Evolutionary conservation across 92 coral and sea anemone genomes (phyloP).

Genomic region (Umimayanthus chanpuru): DNA sequence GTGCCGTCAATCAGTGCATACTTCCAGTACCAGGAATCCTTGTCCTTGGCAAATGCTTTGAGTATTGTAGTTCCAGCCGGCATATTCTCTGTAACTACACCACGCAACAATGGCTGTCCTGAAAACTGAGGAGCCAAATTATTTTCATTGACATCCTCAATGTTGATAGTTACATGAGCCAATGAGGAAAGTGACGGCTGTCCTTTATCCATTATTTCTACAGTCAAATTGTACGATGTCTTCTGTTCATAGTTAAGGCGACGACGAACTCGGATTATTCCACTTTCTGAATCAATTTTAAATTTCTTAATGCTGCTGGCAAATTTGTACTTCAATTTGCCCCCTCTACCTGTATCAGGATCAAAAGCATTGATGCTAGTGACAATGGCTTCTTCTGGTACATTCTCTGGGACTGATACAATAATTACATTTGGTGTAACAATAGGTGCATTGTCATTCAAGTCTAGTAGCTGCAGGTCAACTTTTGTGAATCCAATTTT

Average conservation of each 20-base stretch:
- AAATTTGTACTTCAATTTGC: conserved; percentile 56
- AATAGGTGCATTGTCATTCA: conserved; percentile 85
- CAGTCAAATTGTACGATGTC: conserved; percentile 72
- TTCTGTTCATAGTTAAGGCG: conserved; percentile 62
- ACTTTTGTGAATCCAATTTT: conserved; percentile 58
- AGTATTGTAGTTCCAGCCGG: conserved; percentile 67
- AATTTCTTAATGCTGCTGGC: conserved; percentile 63
- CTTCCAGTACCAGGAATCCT: conserved; percentile 71
- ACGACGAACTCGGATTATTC: conserved; percentile 78
- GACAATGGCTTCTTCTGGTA: conserved; percentile 72
- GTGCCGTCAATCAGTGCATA: conserved; percentile 97
- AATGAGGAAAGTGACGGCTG: conserved; percentile 59
- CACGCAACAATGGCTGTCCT: conserved; percentile 60
- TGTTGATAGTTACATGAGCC: conserved; percentile 63
- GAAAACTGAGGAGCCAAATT: conserved; percentile 61
- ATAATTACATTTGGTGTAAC: conserved; percentile 61
- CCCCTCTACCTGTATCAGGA: conserved; percentile 84
- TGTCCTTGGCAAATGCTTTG: conserved; percentile 55
- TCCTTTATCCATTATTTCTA: conserved; percentile 80
- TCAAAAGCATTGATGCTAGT: conserved; percentile 83
- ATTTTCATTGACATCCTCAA: conserved; percentile 79
- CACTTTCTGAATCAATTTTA: conserved; percentile 82
- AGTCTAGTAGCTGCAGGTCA: conserved; percentile 67
- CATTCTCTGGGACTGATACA: conserved; percentile 78
- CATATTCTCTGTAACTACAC: conserved; percentile 67